phyloP scores from a whole-genome alignment of 2,888 invertebrate genomes.

The Stenchaetothrips biformis region DNA sequence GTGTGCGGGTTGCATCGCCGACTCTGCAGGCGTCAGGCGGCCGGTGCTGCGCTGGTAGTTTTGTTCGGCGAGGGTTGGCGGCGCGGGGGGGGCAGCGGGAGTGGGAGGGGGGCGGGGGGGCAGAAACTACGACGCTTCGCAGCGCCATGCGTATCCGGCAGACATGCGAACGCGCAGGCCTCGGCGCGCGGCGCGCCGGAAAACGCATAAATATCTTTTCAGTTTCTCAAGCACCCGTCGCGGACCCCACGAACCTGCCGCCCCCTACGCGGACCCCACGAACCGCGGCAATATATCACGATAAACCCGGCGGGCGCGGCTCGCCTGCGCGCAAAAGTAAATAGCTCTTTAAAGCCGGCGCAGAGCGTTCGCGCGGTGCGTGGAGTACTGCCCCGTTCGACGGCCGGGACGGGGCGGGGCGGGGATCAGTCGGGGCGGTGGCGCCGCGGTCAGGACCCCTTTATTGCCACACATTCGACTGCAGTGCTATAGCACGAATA shows the following conservation, averaged over 20 bases:
- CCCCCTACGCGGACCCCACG: background rate
- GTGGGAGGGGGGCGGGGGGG: background rate
- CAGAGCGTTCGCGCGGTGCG: background rate
- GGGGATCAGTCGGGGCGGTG: background rate
- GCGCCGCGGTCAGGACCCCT: background rate
- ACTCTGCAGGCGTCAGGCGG: too few species aligned
- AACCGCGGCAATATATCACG: background rate
- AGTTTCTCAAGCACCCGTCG: background rate
- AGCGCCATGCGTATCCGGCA: background rate
- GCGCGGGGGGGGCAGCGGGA: background rate
- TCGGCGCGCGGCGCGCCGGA: background rate
- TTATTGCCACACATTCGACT: too few species aligned
- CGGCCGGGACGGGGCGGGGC: background rate
- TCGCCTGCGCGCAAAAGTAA: background rate
- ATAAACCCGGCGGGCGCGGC: conserved; percentile 3
- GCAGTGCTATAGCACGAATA: too few species aligned
- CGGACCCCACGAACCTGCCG: background rate
- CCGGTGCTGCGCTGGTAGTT: too few species aligned
- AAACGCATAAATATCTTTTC: conserved; percentile 6
- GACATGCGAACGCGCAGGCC: background rate
- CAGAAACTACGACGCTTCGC: background rate
- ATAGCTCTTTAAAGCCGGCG: conserved; percentile 8
- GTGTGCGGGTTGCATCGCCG: too few species aligned
- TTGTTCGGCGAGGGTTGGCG: background rate
- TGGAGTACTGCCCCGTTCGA: background rate